These are phyloP conservation scores for Metaphire vulgaris DNA, from an alignment of 1,140 invertebrate species.

Conservation along the genomic window DNA sequence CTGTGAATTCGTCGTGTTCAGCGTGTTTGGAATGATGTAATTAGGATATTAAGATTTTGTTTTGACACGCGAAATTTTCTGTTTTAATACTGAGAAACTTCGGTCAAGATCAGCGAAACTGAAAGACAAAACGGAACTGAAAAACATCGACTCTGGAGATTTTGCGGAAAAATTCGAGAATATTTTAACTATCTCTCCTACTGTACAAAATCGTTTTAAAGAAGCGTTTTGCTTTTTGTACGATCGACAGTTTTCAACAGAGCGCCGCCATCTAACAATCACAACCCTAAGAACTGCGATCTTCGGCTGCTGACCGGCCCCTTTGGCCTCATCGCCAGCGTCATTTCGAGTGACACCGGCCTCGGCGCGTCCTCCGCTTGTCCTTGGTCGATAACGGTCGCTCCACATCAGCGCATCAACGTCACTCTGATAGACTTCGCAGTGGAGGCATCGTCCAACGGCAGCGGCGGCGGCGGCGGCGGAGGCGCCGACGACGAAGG, in stretches of 20 bases:
- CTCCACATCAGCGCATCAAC: neutral
- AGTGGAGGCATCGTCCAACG: neutral
- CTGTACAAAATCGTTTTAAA: no score
- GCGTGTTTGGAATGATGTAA: no score
- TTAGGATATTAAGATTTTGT: no score
- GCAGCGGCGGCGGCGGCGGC: neutral
- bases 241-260: constrained; percentile 2
- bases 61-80: no score
- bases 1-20: no score
- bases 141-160: no score
- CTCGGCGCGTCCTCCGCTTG: neutral
- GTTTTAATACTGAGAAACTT: no score
- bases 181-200: no score
- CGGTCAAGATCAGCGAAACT: no score
- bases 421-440: neutral
- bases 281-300: neutral
- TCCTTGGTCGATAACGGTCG: neutral
- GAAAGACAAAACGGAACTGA: no score
- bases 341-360: neutral
- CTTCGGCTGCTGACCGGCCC: neutral
- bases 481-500: neutral
- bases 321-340: neutral
- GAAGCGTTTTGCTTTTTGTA: no score
- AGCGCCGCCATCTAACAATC: neutral
- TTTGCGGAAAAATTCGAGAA: no score